These are phyloP conservation scores for Pogonus chalceus DNA, from an alignment of 1,140 invertebrate species.

Conservation along the genomic window DNA sequence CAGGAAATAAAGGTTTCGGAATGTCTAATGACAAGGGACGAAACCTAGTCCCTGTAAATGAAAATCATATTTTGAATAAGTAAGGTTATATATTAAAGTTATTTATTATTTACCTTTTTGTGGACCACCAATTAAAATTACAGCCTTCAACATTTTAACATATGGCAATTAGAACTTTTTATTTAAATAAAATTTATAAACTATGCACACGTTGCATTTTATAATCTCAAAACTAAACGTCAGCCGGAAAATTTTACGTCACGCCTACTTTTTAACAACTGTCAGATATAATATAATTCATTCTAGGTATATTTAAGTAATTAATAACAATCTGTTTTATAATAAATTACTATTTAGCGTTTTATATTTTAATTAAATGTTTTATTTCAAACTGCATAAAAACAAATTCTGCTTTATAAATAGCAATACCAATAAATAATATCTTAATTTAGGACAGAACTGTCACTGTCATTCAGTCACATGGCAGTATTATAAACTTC, in stretches of 20 bases:
- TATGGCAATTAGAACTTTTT: background rate
- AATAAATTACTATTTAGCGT: no score
- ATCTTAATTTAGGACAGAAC: no score
- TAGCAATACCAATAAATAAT: no score
- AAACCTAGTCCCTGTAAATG: conserved; percentile 79
- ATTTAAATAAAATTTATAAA: background rate
- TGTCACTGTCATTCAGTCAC: no score
- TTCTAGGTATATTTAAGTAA: no score
- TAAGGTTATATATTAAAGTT: conserved; percentile 9
- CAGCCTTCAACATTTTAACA: conserved; percentile 55
- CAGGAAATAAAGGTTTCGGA: conserved; percentile 94
- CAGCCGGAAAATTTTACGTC: conserved; percentile 2
- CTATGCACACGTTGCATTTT: conserved; percentile 4
- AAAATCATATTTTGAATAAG: conserved; percentile 3
- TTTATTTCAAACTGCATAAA: no score
- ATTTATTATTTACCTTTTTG: conserved; percentile 49
- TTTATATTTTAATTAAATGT: no score
- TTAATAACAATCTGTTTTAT: no score
- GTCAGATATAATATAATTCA: no score
- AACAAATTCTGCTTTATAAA: no score
- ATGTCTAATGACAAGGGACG: conserved; percentile 91
- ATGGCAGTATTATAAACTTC: no score
- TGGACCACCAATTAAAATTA: conserved; percentile 65
- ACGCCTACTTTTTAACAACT: no score
- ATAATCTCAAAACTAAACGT: background rate